Base-by-base conservation (phyloP, 2,113 vertebrate genomes). In the Thamnophis sirtalis region DNA sequence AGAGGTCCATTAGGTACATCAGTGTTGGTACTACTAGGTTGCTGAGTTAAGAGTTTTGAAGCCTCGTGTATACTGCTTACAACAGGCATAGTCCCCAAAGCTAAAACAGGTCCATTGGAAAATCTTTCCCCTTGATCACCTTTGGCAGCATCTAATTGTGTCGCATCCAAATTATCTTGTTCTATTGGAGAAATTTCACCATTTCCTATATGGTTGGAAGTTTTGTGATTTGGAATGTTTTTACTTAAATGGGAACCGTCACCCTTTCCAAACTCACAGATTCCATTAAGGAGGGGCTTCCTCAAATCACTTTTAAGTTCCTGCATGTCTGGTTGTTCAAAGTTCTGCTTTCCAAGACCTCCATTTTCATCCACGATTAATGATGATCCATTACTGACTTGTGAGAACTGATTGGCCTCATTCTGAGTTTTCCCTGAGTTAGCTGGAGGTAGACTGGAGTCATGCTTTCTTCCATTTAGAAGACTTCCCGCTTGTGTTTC, bases 201-300 rank as follows among this genome's bases (percentile, higher is more conserved):
- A 90, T 99, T 99, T 97, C 99, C 99, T 98, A 99, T 97, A 97
- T 99, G 99, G 98, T 99, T 99, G 98, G 98, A 99, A 99, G 99
- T 98, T 98, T 99, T 98, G 98, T 99, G 99, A 99, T 99, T 99
- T 98, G 99, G 99, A 99, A 99, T 99, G 99, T 98, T 99, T 99
- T 98, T 99, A 98, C 98, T 99, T 95, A 98, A 98, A 98, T 98
- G 98, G 96, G 98, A 98, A 96, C 98, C 98, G 95, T 98, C 98
- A 92, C 96, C 98, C 97, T 98, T 98, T 93, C 99, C 99, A 98
- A 99, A 98, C 98, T 99, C 99, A 98, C 99, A 99, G 96, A 99
- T 98, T 95, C 99, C 99, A 92, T 99, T 99, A 95, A 99, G 98
- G 80, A 99, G 97, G 94, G 98, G 97, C 97, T 98, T 99, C 98